Base-by-base conservation (phyloP, 1,140 invertebrate species). In the Phymastichus coffea region DNA sequence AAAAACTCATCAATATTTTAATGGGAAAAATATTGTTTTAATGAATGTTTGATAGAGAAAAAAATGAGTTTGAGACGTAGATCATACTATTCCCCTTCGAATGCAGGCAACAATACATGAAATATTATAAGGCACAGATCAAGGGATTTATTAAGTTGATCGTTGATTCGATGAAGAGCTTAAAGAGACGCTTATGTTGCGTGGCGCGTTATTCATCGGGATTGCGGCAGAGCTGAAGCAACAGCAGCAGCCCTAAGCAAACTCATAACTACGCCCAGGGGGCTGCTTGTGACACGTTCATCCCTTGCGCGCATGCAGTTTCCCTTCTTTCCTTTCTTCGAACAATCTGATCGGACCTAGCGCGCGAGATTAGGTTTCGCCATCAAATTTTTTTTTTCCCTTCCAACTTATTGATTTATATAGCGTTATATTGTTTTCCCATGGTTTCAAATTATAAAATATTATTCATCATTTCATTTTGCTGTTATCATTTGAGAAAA, bases 201-300 rank as follows among this genome's bases (percentile, higher is more conserved):
- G 17, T 30, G 35, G n/a, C 15, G 44, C 61, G 58, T 65, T 60
- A 52, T 64, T 69, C 64, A 57, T 66, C 60, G 53, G 37, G 19
- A 43, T 41, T 47, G 49, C 44, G n/a, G n/a, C n/a, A n/a, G n/a
- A n/a, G n/a, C n/a, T n/a, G n/a, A n/a, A 44, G 58, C 25, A 43
- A 60, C 66, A 63, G 65, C 63, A 71, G 57, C 65, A 71, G 68
- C 74, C 72, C 69, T 71, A 67, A 70, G 69, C 66, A 69, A 77
- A 72, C 74, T 76, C 73, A 76, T 78, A 78, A 78, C 75, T 77
- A 76, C 73, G 73, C 74, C 70, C 73, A 60, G 62, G 73, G 72
- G 74, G 70, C 76, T 79, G 77, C 61, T 77, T 70, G 67, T 79
- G 77, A 79, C 77, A 78, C 74, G 70, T 77, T 75, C 73, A 73